Evolutionary conservation across 2,797 vertebrate genomes (phyloP).

Genomic region (Sibirionetta formosa): DNA sequence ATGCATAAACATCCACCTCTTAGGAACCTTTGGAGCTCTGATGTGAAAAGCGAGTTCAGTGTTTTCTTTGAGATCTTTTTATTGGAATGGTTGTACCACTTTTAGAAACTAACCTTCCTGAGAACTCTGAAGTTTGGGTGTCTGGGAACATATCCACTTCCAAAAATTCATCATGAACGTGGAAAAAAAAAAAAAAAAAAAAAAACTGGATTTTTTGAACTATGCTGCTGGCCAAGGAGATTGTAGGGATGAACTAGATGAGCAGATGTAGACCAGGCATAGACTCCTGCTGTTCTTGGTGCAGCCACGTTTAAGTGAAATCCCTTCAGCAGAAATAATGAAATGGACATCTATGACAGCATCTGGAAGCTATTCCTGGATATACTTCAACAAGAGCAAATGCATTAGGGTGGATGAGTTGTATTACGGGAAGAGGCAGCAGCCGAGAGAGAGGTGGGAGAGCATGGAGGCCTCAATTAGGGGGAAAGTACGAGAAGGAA

Average conservation of each 20-base stretch:
- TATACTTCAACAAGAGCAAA: constrained; percentile 43
- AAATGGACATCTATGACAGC: constrained; percentile 59
- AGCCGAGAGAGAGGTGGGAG: constrained; percentile 4
- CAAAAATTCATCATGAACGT: not conserved
- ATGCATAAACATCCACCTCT: not conserved
- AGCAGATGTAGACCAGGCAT: constrained; percentile 41
- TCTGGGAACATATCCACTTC: not conserved
- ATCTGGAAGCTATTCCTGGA: constrained; percentile 71
- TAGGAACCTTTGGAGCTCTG: not conserved
- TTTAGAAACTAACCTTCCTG: not conserved
- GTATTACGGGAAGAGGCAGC: constrained; percentile 25
- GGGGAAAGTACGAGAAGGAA: constrained; percentile 10
- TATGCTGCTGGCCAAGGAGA: not conserved
- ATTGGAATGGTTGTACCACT: not conserved
- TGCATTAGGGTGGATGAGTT: not conserved
- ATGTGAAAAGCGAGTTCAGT: not conserved
- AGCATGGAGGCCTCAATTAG: constrained; percentile 30
- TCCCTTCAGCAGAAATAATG: constrained; percentile 54
- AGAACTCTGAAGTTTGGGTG: not conserved
- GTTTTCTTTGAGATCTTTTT: not conserved
- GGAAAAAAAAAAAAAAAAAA: not conserved
- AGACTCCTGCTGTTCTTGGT: constrained; percentile 33
- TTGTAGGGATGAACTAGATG: not conserved
- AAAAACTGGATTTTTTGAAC: not conserved
- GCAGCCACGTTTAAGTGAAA: constrained; percentile 39